These are phyloP conservation scores for Biston stratarius DNA, from an alignment of 2,888 invertebrate genomes.

Conservation along the genomic window DNA sequence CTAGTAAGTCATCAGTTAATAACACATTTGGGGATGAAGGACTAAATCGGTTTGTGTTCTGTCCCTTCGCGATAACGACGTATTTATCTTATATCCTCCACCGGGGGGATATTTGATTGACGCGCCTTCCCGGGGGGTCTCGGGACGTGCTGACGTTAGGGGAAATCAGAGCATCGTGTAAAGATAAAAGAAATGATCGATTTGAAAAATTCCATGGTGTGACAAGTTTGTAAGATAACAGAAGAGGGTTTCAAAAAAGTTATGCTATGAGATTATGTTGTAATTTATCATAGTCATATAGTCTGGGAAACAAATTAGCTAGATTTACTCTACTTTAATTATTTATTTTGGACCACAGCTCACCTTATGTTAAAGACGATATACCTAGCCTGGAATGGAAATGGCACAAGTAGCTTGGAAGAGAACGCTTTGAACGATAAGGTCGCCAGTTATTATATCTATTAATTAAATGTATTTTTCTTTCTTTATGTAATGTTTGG, in stretches of 20 bases:
- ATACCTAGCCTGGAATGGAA: too few relatives aligned
- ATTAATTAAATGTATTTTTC: too few relatives aligned
- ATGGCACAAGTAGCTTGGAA: too few relatives aligned
- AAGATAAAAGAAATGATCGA: slow-evolving; percentile 20
- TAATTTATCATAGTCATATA: background rate
- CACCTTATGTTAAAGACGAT: too few relatives aligned
- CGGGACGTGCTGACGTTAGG: slow-evolving; percentile 49
- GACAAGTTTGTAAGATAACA: slow-evolving; percentile 12
- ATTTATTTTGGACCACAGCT: too few relatives aligned
- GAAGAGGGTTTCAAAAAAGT: background rate
- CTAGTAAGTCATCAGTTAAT: slow-evolving; percentile 15
- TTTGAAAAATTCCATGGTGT: slow-evolving; percentile 29
- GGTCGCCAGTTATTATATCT: too few relatives aligned
- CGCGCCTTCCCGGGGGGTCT: slow-evolving; percentile 67
- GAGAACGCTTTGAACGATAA: too few relatives aligned
- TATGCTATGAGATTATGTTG: background rate
- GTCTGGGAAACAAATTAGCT: background rate
- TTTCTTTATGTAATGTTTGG: too few relatives aligned
- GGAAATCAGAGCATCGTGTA: slow-evolving; percentile 13
- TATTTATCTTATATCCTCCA: slow-evolving; percentile 31
- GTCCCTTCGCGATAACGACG: slow-evolving; percentile 11
- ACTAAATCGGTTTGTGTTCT: slow-evolving; percentile 17
- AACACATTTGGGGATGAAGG: slow-evolving; percentile 11
- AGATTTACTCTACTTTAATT: too few relatives aligned
- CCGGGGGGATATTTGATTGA: slow-evolving; percentile 79